Evolutionary conservation across 2,797 vertebrate species (phyloP).

Genomic region (Cyclura pinguis): DNA sequence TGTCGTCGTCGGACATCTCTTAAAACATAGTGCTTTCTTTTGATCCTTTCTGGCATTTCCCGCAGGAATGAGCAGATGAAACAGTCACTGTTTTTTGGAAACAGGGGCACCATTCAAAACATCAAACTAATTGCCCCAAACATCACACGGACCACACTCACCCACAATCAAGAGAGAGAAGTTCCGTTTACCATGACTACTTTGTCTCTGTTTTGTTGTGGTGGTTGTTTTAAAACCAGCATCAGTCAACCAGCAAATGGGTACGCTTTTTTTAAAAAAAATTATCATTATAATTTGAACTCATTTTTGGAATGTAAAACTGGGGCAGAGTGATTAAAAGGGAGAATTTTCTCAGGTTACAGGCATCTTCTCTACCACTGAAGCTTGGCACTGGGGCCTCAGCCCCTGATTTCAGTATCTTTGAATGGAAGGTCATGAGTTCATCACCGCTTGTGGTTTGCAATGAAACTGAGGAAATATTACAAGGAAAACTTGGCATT

Average conservation of each 20-base stretch:
- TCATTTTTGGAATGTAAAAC: constrained; percentile 40
- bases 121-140: constrained; percentile 43
- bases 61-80: constrained; percentile 53
- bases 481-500: neutral
- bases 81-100: constrained; percentile 65
- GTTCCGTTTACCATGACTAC: constrained; percentile 33
- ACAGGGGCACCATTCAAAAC: constrained; percentile 34
- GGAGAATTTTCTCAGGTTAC: neutral
- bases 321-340: constrained; percentile 41
- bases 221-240: constrained; percentile 40
- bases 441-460: neutral
- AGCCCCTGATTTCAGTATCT: neutral
- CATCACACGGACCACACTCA: constrained; percentile 52
- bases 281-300: neutral
- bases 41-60: constrained; percentile 59
- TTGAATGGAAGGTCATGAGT: neutral
- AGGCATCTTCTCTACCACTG: neutral
- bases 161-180: constrained; percentile 4
- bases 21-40: constrained; percentile 63
- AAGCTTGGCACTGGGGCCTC: neutral
- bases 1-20: constrained; percentile 47
- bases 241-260: neutral
- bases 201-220: neutral
- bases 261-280: no score
- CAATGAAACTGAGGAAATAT: neutral